Percentiles rank a stretch among this genome's conserved stretches.
phyloP scores from a whole-genome alignment of 1,140 invertebrate genomes.

The Octopus sinensis region DNA sequence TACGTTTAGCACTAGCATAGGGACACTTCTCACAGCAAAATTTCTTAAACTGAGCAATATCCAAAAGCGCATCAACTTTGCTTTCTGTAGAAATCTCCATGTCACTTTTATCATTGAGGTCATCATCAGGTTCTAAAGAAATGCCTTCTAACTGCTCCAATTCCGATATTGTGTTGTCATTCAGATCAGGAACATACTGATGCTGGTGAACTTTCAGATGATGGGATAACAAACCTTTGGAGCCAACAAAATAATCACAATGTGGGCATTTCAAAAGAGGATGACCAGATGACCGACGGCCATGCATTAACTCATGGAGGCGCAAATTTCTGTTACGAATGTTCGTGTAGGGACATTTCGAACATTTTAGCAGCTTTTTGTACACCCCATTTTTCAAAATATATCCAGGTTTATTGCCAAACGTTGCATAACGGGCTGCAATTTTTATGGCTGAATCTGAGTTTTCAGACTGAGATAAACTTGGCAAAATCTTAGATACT shows the following conservation, averaged over 20 bases:
- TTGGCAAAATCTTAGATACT: constrained; percentile 47
- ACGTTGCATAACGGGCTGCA: constrained; percentile 35
- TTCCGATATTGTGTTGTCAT: constrained; percentile 29
- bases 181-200: constrained; percentile 32
- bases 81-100: constrained; percentile 32
- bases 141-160: constrained; percentile 19
- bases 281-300: constrained; percentile 53
- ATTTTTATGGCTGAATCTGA: constrained; percentile 47
- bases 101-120: constrained; percentile 27
- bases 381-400: constrained; percentile 63
- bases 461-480: constrained; percentile 38
- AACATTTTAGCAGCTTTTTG: constrained; percentile 80
- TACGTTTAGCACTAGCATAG: constrained; percentile 80
- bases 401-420: constrained; percentile 42
- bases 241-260: constrained; percentile 80
- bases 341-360: constrained; percentile 77
- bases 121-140: constrained; percentile 15
- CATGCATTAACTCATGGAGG: constrained; percentile 84
- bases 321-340: constrained; percentile 69
- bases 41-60: constrained; percentile 50
- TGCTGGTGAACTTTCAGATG: constrained; percentile 73
- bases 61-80: constrained; percentile 45
- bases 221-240: constrained; percentile 72
- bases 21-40: constrained; percentile 70
- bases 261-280: constrained; percentile 74